Evolutionary conservation across 2,113 vertebrate genomes (phyloP).

Genomic region (Oxyura jamaicensis): DNA sequence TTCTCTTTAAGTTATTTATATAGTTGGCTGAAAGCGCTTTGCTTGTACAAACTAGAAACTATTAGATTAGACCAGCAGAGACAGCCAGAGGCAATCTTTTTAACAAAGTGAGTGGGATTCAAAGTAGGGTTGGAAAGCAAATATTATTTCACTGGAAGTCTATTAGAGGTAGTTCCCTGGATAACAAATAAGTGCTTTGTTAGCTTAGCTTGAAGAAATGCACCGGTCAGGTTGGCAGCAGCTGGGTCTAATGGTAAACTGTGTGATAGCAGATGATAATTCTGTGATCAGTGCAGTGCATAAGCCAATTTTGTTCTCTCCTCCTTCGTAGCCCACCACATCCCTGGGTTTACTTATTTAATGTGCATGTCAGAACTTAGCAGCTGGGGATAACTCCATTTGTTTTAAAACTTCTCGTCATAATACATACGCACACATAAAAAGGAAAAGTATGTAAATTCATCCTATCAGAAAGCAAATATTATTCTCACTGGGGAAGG

Average conservation of each 20-base stretch:
- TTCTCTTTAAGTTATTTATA: conserved; percentile 85
- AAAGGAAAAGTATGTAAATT: conserved; percentile 73
- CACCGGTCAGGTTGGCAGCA: conserved; percentile 76
- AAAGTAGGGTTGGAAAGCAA: conserved; percentile 86
- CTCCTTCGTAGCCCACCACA: conserved; percentile 18
- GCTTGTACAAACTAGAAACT: conserved; percentile 88
- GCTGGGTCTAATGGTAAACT: conserved; percentile 77
- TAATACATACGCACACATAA: not conserved
- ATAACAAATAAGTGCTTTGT: conserved; percentile 83
- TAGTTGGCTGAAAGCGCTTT: conserved; percentile 83
- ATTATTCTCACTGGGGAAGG: conserved; percentile 61
- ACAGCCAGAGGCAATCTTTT: conserved; percentile 86
- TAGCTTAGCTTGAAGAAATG: conserved; percentile 81
- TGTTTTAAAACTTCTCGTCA: conserved; percentile 78
- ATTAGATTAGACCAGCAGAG: conserved; percentile 86
- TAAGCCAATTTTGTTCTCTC: conserved; percentile 38
- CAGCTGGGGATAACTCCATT: conserved; percentile 76
- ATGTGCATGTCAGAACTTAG: conserved; percentile 83
- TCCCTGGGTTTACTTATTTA: conserved; percentile 73
- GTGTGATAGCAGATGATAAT: conserved; percentile 72
- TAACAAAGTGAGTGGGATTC: conserved; percentile 86
- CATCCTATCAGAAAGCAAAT: conserved; percentile 83
- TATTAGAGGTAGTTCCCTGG: conserved; percentile 80
- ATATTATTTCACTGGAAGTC: conserved; percentile 87
- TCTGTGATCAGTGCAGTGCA: conserved; percentile 53